Base-by-base conservation (phyloP, 1,140 invertebrate genomes). In the Drosophila burlai region DNA sequence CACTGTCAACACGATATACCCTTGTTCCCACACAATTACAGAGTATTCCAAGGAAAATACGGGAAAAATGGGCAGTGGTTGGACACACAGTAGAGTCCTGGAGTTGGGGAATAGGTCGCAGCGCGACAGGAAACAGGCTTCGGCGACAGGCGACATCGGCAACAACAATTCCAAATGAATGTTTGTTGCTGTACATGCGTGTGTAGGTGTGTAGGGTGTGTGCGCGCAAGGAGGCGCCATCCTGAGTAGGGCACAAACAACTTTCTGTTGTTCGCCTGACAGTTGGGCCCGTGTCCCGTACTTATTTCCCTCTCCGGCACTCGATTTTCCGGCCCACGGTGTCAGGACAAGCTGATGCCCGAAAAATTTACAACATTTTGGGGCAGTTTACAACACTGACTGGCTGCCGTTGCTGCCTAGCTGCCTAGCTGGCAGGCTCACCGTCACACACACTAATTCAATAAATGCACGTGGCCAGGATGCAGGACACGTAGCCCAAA, bases 401-500 rank as follows among this genome's bases (percentile, higher is more conserved):
- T 49, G 52, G 47, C 63, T 31, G 36, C 31, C 24, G 38, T 34
- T 34, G 31, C 18, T n/a, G 29, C 29, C 29, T 29, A 9, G 16
- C 15, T 29, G 62, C 13, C 24, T 18, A n/a, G 42, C 55, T 36
- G 66, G 57, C 46, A 42, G 42, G 68, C 68, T 36, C 46, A 57
- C 82, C 40, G 45, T 50, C 65, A 78, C 75, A 67, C 69, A 83
- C 64, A 81, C 72, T 89, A 89, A 87, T 87, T 87, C 84, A 87
- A 87, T 87, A 84, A 89, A 67, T 89, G 83, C 83, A 86, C 84
- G 84, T 86, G 83, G 62, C 52, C 67, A 78, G 75, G 65, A 81
- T 85, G 82, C 82, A 78, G 83, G 64, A 80, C 84, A 89, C 84
- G 76, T 83, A 77, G 72, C 81, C 76, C 68, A 68, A 77, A 89